These are phyloP conservation scores for Thunnus albacares DNA, from an alignment of 2,797 vertebrate genomes.

Conservation along the genomic window DNA sequence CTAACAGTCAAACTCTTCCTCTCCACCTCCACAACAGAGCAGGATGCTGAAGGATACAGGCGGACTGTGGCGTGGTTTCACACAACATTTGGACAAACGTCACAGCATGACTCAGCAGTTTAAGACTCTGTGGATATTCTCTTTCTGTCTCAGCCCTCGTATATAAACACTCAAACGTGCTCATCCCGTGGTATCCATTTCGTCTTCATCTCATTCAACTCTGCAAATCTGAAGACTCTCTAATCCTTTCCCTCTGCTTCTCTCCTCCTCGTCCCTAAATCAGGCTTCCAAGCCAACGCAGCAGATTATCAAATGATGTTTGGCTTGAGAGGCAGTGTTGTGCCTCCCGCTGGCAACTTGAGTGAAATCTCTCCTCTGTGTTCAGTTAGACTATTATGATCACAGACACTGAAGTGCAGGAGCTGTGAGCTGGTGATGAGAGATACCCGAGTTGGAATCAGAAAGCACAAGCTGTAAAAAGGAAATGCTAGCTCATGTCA, in stretches of 20 bases:
- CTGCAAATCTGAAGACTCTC: conserved; percentile 37
- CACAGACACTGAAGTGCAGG: conserved; percentile 62
- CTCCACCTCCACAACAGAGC: conserved; percentile 40
- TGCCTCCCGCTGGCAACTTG: conserved; percentile 44
- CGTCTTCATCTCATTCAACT: conserved; percentile 46
- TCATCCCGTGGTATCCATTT: conserved; percentile 53
- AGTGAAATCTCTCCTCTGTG: conserved; percentile 53
- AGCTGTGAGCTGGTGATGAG: conserved; percentile 35
- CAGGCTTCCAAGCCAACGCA: conserved; percentile 52
- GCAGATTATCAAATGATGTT: conserved; percentile 71
- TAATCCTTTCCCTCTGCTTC: conserved; percentile 65
- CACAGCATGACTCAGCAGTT: conserved; percentile 79
- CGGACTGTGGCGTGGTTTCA: conserved; percentile 59
- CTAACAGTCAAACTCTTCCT: conserved; percentile 53
- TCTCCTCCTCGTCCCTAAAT: conserved; percentile 49
- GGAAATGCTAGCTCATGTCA: conserved; percentile 38
- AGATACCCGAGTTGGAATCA: conserved; percentile 49
- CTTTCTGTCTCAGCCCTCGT: conserved; percentile 29
- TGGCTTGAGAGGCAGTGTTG: conserved; percentile 44
- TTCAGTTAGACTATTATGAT: conserved; percentile 38
- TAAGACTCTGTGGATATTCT: conserved; percentile 45
- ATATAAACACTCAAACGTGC: conserved; percentile 44
- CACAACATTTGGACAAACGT: conserved; percentile 75
- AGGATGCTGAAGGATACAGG: conserved; percentile 61
- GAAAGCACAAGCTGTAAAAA: conserved; percentile 25